phyloP scores from a whole-genome alignment of 2,113 vertebrate genomes.

The Monopterus albus region DNA sequence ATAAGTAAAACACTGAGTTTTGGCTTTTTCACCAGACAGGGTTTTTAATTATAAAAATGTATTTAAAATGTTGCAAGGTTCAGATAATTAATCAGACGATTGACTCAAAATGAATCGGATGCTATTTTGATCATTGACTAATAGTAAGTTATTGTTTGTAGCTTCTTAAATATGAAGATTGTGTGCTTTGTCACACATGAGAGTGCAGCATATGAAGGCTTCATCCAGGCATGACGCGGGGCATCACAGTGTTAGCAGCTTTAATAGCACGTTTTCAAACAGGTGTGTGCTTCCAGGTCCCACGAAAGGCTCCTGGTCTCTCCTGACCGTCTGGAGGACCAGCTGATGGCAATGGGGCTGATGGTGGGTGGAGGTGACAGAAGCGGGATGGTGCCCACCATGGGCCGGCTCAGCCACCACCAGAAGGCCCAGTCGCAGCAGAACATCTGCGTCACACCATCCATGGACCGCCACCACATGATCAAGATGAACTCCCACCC shows the following conservation, averaged over 20 bases:
- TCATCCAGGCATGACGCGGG: too few relatives aligned
- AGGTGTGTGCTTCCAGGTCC: constrained; percentile 56
- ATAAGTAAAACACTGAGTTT: not conserved
- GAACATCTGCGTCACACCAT: constrained; percentile 86
- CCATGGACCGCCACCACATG: constrained; percentile 88
- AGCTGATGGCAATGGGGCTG: constrained; percentile 67
- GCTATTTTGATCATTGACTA: too few relatives aligned
- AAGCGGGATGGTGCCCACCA: constrained; percentile 73
- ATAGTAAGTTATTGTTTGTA: too few relatives aligned
- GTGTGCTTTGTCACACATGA: too few relatives aligned
- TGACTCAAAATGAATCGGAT: too few relatives aligned
- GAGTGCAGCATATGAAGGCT: too few relatives aligned
- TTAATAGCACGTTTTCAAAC: not conserved
- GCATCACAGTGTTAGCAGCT: too few relatives aligned
- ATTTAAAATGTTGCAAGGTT: too few relatives aligned
- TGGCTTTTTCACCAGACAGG: too few relatives aligned
- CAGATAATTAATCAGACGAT: too few relatives aligned
- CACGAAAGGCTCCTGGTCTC: constrained; percentile 80
- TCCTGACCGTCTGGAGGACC: constrained; percentile 75
- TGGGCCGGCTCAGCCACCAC: constrained; percentile 81
- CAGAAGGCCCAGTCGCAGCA: constrained; percentile 88
- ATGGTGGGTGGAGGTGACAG: constrained; percentile 31
- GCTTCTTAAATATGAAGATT: too few relatives aligned
- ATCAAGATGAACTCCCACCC: constrained; percentile 91
- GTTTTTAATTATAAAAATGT: too few relatives aligned